Conservation (phyloP, 2,888 invertebrate species). For the Caenorhabditis uteleia region DNA sequence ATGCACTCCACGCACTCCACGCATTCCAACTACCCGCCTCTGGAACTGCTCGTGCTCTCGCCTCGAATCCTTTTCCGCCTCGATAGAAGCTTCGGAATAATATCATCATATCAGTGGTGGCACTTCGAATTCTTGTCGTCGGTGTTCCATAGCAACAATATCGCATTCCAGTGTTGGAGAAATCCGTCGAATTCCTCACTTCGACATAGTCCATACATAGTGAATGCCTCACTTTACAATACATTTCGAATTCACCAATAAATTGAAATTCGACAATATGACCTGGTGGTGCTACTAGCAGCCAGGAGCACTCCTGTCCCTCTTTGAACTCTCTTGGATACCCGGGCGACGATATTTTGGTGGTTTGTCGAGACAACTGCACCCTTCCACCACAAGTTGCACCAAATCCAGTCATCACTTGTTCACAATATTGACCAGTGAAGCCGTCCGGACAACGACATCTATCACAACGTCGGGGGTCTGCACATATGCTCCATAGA, state of each 20-base stretch:
- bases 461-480: slow-evolving; percentile 56
- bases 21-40: slow-evolving; percentile 51
- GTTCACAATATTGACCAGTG: slow-evolving; percentile 67
- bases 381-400: slow-evolving; percentile 67
- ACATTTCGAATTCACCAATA: slow-evolving; percentile 69
- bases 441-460: slow-evolving; percentile 70
- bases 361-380: slow-evolving; percentile 38
- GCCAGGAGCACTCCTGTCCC: slow-evolving; percentile 70
- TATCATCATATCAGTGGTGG: slow-evolving; percentile 68
- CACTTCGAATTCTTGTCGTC: slow-evolving; percentile 62
- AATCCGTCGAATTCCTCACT: slow-evolving; percentile 69
- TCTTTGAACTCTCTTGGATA: slow-evolving; percentile 68
- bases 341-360: slow-evolving; percentile 61
- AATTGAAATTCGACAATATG: slow-evolving; percentile 69
- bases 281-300: slow-evolving; percentile 65
- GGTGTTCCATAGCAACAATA: slow-evolving; percentile 70
- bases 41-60: slow-evolving; percentile 59
- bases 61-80: slow-evolving; percentile 69
- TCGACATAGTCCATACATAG: slow-evolving; percentile 70
- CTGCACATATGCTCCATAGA: slow-evolving; percentile 36
- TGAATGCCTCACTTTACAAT: slow-evolving; percentile 70
- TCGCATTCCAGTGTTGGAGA: slow-evolving; percentile 70
- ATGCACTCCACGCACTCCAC: slow-evolving; percentile 65
- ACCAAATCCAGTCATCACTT: slow-evolving; percentile 70
- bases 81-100: slow-evolving; percentile 70